phyloP scores from a whole-genome alignment of 2,113 vertebrate genomes.

The Xenus cinereus region DNA sequence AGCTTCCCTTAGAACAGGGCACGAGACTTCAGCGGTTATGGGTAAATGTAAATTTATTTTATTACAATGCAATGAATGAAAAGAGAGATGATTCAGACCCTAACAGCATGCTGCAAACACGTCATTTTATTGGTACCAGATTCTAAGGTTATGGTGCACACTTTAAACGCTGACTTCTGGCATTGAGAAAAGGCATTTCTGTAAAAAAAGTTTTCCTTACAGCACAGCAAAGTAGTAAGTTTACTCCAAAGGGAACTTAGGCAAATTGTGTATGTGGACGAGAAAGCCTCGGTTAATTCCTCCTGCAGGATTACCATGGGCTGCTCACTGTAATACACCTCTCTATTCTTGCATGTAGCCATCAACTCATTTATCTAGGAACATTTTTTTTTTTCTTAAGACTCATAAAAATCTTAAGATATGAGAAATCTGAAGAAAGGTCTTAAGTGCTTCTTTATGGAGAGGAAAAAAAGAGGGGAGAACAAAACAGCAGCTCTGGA shows the following conservation, averaged over 20 bases:
- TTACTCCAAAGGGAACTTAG: not conserved
- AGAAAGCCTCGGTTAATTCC: not conserved
- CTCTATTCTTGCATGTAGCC: not conserved
- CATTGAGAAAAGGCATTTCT: not conserved
- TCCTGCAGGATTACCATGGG: not conserved
- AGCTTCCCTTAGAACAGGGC: not conserved
- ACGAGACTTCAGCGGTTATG: not conserved
- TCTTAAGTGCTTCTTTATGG: not conserved
- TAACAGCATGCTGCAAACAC: not conserved
- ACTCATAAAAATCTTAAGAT: not conserved
- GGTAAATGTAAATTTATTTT: not conserved
- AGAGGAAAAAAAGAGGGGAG: not conserved
- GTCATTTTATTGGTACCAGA: not conserved
- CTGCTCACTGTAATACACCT: not conserved
- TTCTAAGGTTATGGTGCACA: not conserved
- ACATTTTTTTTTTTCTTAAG: not conserved
- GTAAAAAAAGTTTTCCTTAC: not conserved
- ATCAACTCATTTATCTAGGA: slow-evolving; percentile 3
- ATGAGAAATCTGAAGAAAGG: not conserved
- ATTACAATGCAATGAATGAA: not conserved
- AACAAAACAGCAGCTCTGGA: slow-evolving; percentile 15
- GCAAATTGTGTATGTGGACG: not conserved
- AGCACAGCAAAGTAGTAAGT: not conserved
- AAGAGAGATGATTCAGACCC: not conserved
- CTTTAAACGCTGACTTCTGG: not conserved